A percentile compares a stretch with the other conserved stretches of the same genome.
Conservation (phyloP, 2,113 vertebrate genomes). For the Tragelaphus scriptus region DNA sequence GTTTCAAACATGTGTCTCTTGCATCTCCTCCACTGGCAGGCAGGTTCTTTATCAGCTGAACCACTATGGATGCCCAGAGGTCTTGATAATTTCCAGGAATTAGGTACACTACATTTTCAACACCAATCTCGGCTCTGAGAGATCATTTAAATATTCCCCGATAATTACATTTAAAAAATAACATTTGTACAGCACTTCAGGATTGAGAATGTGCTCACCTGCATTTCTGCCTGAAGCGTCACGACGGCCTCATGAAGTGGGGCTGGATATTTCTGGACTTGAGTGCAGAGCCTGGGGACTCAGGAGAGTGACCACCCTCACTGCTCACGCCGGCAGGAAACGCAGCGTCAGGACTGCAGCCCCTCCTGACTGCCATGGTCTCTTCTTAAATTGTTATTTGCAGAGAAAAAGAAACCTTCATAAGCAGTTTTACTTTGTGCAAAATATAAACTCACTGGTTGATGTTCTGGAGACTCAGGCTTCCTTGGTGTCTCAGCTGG, state of each 20-base stretch:
- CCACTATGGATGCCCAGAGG: not conserved
- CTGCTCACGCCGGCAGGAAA: not conserved
- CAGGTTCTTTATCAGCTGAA: not conserved
- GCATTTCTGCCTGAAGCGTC: not conserved
- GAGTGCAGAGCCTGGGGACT: not conserved
- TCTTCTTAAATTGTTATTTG: not conserved
- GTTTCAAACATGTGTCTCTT: not conserved
- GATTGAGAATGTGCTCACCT: too few species aligned
- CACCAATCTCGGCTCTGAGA: not conserved
- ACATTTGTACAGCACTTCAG: not conserved
- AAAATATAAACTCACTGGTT: not conserved
- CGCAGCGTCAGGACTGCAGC: accelerated
- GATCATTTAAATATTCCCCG: not conserved
- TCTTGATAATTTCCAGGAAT: not conserved
- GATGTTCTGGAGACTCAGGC: not conserved
- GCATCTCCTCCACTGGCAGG: not conserved
- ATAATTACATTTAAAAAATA: not conserved
- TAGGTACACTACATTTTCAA: not conserved
- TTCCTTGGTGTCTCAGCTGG: not conserved
- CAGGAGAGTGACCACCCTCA: accelerated
- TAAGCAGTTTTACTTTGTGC: not conserved
- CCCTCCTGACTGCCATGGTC: not conserved
- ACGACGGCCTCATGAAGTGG: accelerated
- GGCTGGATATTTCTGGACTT: not conserved
- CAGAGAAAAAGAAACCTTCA: not conserved